Conservation (phyloP, 2,113 vertebrate genomes). For the Herpetotheres cachinnans region DNA sequence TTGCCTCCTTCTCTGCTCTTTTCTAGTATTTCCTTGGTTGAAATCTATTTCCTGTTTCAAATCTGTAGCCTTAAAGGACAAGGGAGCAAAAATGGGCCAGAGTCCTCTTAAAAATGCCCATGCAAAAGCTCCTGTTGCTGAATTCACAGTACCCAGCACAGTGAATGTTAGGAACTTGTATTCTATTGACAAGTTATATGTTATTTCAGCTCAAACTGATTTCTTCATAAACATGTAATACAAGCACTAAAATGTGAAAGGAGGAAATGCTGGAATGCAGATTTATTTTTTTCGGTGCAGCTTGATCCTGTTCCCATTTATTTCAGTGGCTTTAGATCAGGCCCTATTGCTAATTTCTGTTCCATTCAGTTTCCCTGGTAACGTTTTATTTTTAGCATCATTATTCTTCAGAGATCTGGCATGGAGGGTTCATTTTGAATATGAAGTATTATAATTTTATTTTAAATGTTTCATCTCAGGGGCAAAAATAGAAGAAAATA, state of each 20-base stretch:
- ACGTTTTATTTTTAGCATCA: slow-evolving; percentile 56
- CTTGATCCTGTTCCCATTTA: not conserved
- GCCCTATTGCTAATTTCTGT: slow-evolving; percentile 29
- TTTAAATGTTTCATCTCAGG: not conserved
- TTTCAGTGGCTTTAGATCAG: slow-evolving; percentile 31
- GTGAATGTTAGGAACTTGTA: not conserved
- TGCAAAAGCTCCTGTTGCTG: not conserved
- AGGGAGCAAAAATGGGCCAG: not conserved
- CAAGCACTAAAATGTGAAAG: not conserved
- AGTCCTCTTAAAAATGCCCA: not conserved
- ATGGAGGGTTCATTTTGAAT: slow-evolving; percentile 10
- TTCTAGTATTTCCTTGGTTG: not conserved
- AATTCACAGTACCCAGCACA: not conserved
- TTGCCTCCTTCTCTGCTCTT: not conserved
- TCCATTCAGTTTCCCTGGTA: slow-evolving; percentile 48
- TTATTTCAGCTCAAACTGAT: not conserved
- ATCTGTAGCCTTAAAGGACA: not conserved
- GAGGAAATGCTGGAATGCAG: not conserved
- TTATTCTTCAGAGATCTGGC: slow-evolving; percentile 32
- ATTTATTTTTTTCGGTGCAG: not conserved
- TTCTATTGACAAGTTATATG: not conserved
- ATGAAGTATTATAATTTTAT: not conserved
- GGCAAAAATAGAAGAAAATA: not conserved
- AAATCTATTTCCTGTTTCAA: not conserved
- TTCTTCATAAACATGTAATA: not conserved